Conservation (phyloP, 2,797 vertebrate species). For the Brotula barbata region DNA sequence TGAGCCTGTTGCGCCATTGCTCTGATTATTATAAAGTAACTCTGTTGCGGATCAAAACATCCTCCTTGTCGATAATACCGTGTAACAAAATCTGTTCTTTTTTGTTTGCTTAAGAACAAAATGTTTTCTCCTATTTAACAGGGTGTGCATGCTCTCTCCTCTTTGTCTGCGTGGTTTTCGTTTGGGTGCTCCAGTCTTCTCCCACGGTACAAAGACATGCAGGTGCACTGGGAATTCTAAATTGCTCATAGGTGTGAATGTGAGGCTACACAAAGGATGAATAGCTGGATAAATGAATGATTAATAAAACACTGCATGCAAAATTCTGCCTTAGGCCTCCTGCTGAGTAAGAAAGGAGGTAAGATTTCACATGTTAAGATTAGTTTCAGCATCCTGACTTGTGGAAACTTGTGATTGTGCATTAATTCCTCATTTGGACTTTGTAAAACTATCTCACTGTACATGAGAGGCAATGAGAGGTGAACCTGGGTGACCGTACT, state of each 20-base stretch:
- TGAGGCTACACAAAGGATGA: too few species aligned
- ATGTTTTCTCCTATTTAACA: constrained; percentile 32
- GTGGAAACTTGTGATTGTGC: background rate
- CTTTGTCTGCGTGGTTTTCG: too few species aligned
- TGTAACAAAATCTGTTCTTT: background rate
- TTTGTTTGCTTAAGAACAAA: constrained; percentile 31
- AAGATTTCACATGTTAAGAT: background rate
- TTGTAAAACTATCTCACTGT: background rate
- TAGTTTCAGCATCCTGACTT: background rate
- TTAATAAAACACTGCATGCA: background rate
- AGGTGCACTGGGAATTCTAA: too few species aligned
- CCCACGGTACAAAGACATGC: too few species aligned
- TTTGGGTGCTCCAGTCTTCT: too few species aligned
- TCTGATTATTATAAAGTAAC: constrained; percentile 13
- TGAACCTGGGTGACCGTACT: constrained; percentile 8
- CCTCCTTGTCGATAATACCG: background rate
- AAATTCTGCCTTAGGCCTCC: background rate
- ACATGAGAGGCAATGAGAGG: constrained; percentile 11
- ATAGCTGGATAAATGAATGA: too few species aligned
- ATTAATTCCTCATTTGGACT: constrained; percentile 8
- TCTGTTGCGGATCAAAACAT: constrained; percentile 1
- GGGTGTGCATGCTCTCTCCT: too few species aligned
- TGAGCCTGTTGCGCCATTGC: background rate
- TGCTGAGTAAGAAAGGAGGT: constrained; percentile 36
- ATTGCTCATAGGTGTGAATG: too few species aligned